Percentiles rank a stretch among this genome's conserved stretches.
Evolutionary conservation across 2,888 invertebrate species (phyloP).

Genomic region (Drosophila anomelani): DNA sequence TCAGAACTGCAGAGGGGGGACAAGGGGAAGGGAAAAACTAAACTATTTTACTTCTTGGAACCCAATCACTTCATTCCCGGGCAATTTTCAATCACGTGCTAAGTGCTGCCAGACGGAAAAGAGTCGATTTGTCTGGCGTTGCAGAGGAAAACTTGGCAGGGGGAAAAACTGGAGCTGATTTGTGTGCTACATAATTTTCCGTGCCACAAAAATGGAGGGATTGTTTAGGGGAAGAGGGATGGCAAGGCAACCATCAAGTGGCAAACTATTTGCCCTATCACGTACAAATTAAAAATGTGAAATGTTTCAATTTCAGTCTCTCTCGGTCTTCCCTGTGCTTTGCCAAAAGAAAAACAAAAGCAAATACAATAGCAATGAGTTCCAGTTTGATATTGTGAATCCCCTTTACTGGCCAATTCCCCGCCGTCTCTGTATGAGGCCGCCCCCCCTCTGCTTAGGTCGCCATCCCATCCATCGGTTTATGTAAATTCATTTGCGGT

Average conservation of each 20-base stretch:
- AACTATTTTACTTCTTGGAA: conserved; percentile 27
- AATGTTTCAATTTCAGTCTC: conserved; percentile 78
- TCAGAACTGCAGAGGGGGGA: conserved; percentile 7
- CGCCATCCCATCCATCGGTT: conserved; percentile 31
- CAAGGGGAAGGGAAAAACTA: conserved; percentile 14
- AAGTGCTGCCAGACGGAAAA: conserved; percentile 70
- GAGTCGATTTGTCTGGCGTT: conserved; percentile 71
- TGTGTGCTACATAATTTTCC: conserved; percentile 61
- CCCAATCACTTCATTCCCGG: conserved; percentile 77
- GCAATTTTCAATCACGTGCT: conserved; percentile 81
- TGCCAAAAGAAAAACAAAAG: neutral
- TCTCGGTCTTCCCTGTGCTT: conserved; percentile 7
- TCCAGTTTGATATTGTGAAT: conserved; percentile 15
- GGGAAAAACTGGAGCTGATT: conserved; percentile 62
- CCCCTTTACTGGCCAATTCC: conserved; percentile 7
- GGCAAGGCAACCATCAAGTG: conserved; percentile 59
- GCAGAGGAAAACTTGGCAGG: conserved; percentile 38
- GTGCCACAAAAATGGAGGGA: conserved; percentile 51
- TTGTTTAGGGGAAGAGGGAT: neutral
- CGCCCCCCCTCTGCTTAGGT: conserved; percentile 10
- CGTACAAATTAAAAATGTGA: conserved; percentile 83
- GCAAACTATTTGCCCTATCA: conserved; percentile 81
- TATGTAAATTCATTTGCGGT: conserved; percentile 47
- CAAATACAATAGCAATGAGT: conserved; percentile 14
- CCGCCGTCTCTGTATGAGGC: neutral